Conservation (phyloP, 2,797 vertebrate species). For the Podargus strigoides region DNA sequence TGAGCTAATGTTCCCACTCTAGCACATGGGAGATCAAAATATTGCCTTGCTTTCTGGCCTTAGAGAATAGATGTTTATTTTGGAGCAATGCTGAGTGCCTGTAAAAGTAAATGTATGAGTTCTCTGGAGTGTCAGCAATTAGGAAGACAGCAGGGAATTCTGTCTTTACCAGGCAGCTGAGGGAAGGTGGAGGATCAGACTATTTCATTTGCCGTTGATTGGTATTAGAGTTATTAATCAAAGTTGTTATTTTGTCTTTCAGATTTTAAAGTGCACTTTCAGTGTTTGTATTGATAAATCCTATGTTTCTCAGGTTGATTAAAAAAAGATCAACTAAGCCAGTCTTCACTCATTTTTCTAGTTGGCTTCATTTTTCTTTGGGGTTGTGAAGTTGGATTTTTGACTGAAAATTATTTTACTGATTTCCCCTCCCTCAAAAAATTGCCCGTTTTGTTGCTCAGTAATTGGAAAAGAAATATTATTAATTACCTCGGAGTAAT, state of each 20-base stretch:
- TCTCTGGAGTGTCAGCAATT: not conserved
- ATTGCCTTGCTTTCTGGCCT: not conserved
- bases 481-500: slow-evolving; percentile 23
- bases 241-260: not conserved
- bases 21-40: not conserved
- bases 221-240: not conserved
- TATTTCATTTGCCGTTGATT: not conserved
- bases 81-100: not conserved
- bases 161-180: not conserved
- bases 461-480: not conserved
- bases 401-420: not conserved
- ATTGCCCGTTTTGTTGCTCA: not conserved
- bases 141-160: not conserved
- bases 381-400: not conserved
- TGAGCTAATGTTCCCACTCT: not conserved
- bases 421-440: not conserved
- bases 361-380: not conserved
- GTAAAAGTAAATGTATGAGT: not conserved
- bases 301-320: not conserved
- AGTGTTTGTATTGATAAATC: not conserved
- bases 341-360: not conserved
- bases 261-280: not conserved
- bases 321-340: not conserved
- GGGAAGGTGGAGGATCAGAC: not conserved
- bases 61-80: not conserved